Evolutionary conservation across 2,113 vertebrate species (phyloP).

Genomic region (Neotragus moschatus): DNA sequence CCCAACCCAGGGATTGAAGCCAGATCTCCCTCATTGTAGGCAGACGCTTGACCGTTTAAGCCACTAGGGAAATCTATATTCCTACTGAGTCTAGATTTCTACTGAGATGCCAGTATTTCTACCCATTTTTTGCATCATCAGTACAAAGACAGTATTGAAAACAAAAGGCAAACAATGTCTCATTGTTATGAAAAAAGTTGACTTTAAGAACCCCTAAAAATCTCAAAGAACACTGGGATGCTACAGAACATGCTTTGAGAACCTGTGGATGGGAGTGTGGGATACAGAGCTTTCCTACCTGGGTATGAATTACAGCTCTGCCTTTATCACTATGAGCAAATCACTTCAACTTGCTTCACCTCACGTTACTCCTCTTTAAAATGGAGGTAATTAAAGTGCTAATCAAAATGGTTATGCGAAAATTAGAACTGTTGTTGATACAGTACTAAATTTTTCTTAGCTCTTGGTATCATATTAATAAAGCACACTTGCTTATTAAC

Average conservation of each 20-base stretch:
- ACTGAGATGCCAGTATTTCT: neutral
- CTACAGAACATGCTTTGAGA: neutral
- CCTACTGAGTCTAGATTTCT: neutral
- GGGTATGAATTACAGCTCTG: neutral
- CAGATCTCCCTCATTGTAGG: accelerated
- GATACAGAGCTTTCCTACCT: neutral
- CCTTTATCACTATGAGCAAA: neutral
- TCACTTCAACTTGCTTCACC: too few relatives aligned
- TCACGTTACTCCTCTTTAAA: neutral
- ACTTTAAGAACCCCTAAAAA: neutral
- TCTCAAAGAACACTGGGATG: neutral
- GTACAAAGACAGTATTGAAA: accelerated
- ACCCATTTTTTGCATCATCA: neutral
- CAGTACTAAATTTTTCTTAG: neutral
- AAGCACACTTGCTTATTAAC: neutral
- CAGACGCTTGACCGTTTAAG: accelerated
- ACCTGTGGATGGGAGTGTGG: neutral
- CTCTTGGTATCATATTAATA: neutral
- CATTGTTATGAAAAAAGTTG: neutral
- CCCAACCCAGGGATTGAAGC: neutral
- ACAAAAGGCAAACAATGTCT: neutral
- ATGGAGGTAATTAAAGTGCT: neutral
- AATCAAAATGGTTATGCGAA: accelerated
- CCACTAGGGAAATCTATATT: neutral
- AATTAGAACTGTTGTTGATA: neutral